phyloP scores from a whole-genome alignment of 2,113 vertebrate genomes.

The Seriola quinqueradiata region DNA sequence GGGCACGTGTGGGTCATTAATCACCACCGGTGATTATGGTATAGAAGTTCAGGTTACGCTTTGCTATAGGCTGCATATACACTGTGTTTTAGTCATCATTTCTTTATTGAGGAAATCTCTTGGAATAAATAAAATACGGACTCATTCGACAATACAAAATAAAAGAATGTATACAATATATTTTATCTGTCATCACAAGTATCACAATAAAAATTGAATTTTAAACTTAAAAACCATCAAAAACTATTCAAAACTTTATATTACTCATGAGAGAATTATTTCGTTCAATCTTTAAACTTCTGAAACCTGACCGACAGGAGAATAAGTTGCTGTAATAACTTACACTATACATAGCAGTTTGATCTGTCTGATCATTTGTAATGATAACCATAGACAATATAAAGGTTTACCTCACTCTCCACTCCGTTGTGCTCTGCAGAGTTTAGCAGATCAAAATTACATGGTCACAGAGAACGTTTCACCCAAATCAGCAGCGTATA shows the following conservation, averaged over 20 bases:
- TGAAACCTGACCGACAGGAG: not conserved
- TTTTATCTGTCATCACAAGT: not conserved
- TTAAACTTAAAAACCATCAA: not conserved
- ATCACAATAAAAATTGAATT: not conserved
- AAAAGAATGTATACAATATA: not conserved
- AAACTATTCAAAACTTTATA: not conserved
- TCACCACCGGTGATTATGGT: not conserved
- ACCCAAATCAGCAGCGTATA: slow-evolving; percentile 84
- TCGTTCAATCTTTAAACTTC: not conserved
- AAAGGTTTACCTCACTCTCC: slow-evolving; percentile 42
- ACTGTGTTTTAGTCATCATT: not conserved
- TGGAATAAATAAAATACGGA: no score
- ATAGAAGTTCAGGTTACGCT: not conserved
- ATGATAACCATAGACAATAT: not conserved
- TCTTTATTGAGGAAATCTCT: not conserved
- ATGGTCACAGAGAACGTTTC: slow-evolving; percentile 68
- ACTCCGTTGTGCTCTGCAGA: slow-evolving; percentile 27
- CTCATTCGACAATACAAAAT: not conserved
- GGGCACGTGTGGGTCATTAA: not conserved
- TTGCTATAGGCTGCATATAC: not conserved
- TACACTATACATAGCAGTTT: not conserved
- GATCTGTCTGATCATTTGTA: not conserved
- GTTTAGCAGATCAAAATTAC: slow-evolving; percentile 41
- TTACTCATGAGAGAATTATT: not conserved
- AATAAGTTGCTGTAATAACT: not conserved